Percentiles rank a stretch among this genome's conserved stretches.
Conservation (phyloP, 2,113 vertebrate genomes). For the Willisornis vidua region DNA sequence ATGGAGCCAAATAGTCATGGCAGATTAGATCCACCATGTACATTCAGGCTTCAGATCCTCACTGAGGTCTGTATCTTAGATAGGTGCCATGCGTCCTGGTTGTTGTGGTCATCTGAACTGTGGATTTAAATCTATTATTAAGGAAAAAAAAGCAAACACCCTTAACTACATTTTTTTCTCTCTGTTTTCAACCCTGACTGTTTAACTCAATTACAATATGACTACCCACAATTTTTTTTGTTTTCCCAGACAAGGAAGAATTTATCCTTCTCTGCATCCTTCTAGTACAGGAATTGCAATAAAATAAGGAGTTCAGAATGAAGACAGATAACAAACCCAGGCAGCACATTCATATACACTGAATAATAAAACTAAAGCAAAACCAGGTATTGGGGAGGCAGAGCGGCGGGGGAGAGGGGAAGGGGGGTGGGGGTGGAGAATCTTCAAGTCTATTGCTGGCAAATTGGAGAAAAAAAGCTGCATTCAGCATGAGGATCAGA, state of each 20-base stretch:
- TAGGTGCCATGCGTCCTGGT: neutral
- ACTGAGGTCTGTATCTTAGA: neutral
- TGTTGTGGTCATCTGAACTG: neutral
- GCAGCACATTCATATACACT: neutral
- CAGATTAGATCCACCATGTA: too few species aligned
- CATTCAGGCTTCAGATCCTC: rapidly evolving
- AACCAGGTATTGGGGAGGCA: too few species aligned
- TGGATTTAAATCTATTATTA: neutral
- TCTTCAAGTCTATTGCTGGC: neutral
- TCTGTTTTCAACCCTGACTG: neutral
- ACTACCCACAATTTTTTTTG: neutral
- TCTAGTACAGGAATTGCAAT: neutral
- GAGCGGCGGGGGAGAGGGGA: too few species aligned
- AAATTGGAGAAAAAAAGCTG: neutral
- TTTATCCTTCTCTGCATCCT: neutral
- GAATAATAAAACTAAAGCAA: neutral
- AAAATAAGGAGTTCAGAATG: neutral
- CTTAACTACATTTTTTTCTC: neutral
- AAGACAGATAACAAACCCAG: neutral
- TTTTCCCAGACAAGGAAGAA: neutral
- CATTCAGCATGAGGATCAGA: neutral
- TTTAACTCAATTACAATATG: neutral
- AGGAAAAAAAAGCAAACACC: rapidly evolving
- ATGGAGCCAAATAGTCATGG: neutral
- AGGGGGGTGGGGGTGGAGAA: too few species aligned